Base-by-base conservation (phyloP, 2,797 vertebrate species). In the Zalophus californianus region DNA sequence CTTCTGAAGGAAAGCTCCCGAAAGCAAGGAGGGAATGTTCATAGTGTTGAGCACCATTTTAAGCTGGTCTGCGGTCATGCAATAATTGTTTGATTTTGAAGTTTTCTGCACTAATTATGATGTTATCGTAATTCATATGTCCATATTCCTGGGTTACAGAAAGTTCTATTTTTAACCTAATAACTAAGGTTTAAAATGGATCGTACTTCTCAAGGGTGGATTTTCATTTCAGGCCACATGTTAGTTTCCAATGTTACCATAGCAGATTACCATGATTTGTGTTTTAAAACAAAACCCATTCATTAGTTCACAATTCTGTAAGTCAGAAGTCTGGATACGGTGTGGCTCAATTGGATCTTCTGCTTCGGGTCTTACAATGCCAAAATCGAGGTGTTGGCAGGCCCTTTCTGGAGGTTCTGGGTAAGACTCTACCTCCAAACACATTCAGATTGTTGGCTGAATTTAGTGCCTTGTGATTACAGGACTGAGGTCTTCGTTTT, bases 111-210 rank as follows among this genome's bases (percentile, higher is more conserved):
- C 6, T 77, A 92, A 79, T 96, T 91, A 85, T 75, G 75, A 94
- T 80, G 38, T 62, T 80, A 91, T 58, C 29, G 38, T 60, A 83
- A 83, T 95, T 91, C 25, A 84, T 70, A 56, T 91, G 73, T 48
- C 56, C 91, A 27, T 93, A 85, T 70, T 91, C 70, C 35, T 78
- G 56, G 27, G 44, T 93, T 95, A 82, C 3, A 97, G 75, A 93
- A 29, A 95, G 35, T 23, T 93, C 64, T 91, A 72, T 70, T 88
- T 95, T 93, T 77, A 97, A 94, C 54, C 20, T 87, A 75, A 75
- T 75, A 84, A 85, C 79, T 87, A 82, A 94, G 73, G 29, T 96
- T 97, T 86, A 92, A 92, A 97, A 90, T 95, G 35, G 54, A 79
- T 79, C 50, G 94, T 66, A 92, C 11, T 82, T 97, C 68, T 89